Evolutionary conservation across 2,113 vertebrate species (phyloP).

Genomic region (Solenodon paradoxus): DNA sequence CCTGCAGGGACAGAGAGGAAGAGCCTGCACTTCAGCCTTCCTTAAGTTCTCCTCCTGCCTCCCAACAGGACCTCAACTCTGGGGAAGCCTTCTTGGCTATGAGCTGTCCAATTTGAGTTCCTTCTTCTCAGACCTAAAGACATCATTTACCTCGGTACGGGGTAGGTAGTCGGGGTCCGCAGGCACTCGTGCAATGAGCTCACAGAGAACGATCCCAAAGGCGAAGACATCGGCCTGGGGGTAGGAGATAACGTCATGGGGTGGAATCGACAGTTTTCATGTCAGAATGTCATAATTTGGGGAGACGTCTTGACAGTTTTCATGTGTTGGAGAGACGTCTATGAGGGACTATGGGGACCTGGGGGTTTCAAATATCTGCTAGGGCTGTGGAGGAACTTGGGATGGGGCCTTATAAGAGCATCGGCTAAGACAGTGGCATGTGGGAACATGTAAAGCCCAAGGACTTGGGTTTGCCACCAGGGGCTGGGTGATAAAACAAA

Average conservation of each 20-base stretch:
- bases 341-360: background rate
- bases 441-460: too few species aligned
- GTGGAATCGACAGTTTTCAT: background rate
- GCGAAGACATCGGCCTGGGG: conserved; percentile 89
- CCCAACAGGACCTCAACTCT: background rate
- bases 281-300: background rate
- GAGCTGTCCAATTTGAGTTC: background rate
- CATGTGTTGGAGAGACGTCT: background rate
- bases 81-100: background rate
- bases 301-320: background rate
- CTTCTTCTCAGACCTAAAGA: background rate
- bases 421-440: too few species aligned
- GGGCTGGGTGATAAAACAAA: too few species aligned
- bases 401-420: background rate
- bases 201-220: conserved; percentile 95
- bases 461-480: too few species aligned
- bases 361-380: background rate
- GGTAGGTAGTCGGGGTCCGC: conserved; percentile 96
- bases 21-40: background rate
- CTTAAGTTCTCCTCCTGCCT: background rate
- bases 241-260: background rate
- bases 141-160: conserved; percentile 89
- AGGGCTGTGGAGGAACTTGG: background rate
- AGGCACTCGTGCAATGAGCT: conserved; percentile 93
- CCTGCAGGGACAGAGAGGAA: conserved; percentile 77